phyloP scores from a whole-genome alignment of 2,113 vertebrate genomes.

The Protobothrops flavoviridis region DNA sequence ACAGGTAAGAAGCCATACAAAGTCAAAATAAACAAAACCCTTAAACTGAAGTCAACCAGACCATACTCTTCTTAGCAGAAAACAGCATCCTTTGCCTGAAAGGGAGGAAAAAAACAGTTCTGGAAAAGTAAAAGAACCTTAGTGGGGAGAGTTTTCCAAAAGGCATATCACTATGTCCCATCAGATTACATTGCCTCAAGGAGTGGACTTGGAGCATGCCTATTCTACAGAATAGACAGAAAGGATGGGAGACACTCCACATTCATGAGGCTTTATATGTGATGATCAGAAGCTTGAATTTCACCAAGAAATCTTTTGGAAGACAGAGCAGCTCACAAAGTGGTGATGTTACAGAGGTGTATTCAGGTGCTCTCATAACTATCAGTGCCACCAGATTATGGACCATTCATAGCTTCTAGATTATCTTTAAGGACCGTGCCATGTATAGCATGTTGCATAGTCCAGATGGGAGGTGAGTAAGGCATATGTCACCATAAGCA shows the following conservation, averaged over 20 bases:
- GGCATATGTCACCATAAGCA: not conserved
- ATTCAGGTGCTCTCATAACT: not conserved
- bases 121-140: not conserved
- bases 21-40: not conserved
- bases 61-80: not conserved
- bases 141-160: not conserved
- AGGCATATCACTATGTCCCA: not conserved
- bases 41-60: not conserved
- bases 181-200: not conserved
- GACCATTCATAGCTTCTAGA: not conserved
- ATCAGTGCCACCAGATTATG: not conserved
- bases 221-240: too few species aligned
- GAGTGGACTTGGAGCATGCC: too few species aligned
- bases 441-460: not conserved
- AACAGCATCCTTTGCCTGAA: not conserved
- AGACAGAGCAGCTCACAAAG: not conserved
- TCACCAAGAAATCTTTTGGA: not conserved
- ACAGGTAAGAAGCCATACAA: not conserved
- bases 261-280: not conserved
- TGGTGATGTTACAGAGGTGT: not conserved
- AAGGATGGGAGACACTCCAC: too few species aligned
- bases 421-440: not conserved
- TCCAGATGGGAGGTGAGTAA: not conserved
- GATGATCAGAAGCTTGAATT: not conserved
- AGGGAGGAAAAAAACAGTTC: not conserved